Evolutionary conservation across 2,113 vertebrate genomes (phyloP).

Genomic region (Phrynosoma blainvillii): DNA sequence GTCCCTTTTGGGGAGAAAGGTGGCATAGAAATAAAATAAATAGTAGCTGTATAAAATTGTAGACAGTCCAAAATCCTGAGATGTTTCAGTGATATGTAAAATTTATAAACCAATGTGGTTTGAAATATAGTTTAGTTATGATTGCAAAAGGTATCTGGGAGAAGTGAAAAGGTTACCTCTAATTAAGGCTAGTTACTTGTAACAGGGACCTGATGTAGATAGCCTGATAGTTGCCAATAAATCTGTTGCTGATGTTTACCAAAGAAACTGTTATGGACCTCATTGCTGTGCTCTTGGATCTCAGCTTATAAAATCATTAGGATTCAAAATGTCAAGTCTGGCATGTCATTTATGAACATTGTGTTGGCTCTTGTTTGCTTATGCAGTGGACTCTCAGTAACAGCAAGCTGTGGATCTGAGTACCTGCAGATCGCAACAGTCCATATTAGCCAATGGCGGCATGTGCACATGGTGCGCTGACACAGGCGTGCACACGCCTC

Average conservation of each 20-base stretch:
- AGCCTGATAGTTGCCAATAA: neutral
- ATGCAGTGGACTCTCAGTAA: too few species aligned
- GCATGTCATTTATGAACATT: neutral
- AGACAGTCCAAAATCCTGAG: too few species aligned
- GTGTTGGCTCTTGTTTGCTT: neutral
- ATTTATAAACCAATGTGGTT: neutral
- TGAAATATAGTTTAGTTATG: neutral
- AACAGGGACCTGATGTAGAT: neutral
- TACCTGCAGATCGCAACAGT: too few species aligned
- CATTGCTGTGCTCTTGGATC: neutral
- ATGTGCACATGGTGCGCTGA: too few species aligned
- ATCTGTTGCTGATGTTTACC: neutral
- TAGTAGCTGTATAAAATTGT: too few species aligned
- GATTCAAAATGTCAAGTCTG: neutral
- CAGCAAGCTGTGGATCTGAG: too few species aligned
- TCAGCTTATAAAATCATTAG: neutral
- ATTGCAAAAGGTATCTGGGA: neutral
- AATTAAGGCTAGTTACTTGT: neutral
- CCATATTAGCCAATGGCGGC: too few species aligned
- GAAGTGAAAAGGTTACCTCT: neutral
- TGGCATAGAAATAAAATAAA: too few species aligned
- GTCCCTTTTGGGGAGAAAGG: too few species aligned
- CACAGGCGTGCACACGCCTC: too few species aligned
- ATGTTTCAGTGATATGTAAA: too few species aligned
- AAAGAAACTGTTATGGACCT: neutral